A percentile compares a stretch with the other conserved stretches of the same genome.
Evolutionary conservation across 2,113 vertebrate genomes (phyloP).

Genomic region (Lycocorax pyrrhopterus): DNA sequence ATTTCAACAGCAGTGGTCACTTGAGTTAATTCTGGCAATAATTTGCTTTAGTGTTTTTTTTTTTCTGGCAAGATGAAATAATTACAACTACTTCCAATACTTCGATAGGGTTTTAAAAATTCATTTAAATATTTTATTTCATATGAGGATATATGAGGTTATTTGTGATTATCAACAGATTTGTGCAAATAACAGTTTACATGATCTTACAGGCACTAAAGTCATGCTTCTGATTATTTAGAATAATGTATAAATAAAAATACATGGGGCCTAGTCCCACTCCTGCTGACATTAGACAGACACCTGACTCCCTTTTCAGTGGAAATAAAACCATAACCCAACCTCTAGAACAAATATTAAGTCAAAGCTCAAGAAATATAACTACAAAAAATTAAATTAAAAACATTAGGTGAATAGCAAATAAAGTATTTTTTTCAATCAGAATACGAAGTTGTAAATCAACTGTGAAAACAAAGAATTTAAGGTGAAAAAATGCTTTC

Average conservation of each 20-base stretch:
- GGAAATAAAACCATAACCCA: not conserved
- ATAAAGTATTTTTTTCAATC: not conserved
- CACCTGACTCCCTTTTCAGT: not conserved
- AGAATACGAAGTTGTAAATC: not conserved
- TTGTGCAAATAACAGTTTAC: not conserved
- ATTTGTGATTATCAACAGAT: not conserved
- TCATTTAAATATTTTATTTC: not conserved
- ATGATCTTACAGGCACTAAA: not conserved
- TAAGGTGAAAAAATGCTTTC: not conserved
- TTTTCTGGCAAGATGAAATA: not conserved
- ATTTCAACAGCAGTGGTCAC: not conserved
- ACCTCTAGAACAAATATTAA: not conserved
- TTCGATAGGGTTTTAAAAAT: not conserved
- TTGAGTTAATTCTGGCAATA: not conserved
- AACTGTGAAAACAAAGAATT: not conserved
- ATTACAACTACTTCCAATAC: not conserved
- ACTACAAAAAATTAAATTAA: not conserved
- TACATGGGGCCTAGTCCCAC: not conserved
- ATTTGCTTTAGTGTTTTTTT: not conserved
- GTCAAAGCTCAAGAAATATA: not conserved
- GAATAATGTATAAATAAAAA: not conserved
- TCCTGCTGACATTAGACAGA: not conserved
- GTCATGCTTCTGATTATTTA: not conserved
- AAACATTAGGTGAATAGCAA: not conserved
- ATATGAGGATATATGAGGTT: not conserved